A percentile compares a stretch with the other conserved stretches of the same genome.
Evolutionary conservation across 2,888 invertebrate genomes (phyloP).

Genomic region (Acleris literana): DNA sequence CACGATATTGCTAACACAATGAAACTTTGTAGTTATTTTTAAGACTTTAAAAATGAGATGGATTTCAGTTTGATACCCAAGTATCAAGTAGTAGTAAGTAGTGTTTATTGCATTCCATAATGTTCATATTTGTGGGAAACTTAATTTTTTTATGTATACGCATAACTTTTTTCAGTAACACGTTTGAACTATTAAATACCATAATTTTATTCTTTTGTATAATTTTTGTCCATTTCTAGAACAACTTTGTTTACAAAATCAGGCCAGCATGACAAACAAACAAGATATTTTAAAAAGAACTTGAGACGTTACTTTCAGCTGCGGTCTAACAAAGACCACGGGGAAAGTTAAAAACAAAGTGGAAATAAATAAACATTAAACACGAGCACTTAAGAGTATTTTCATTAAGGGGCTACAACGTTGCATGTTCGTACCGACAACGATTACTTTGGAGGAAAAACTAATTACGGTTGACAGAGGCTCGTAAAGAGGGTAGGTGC

Average conservation of each 20-base stretch:
- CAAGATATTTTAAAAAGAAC: slow-evolving; percentile 9
- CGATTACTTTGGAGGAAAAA: slow-evolving; percentile 73
- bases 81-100: too few relatives aligned
- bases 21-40: too few relatives aligned
- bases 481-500: slow-evolving; percentile 38
- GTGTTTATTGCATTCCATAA: too few relatives aligned
- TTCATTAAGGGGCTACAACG: slow-evolving; percentile 76
- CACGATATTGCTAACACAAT: too few relatives aligned
- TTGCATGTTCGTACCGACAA: slow-evolving; percentile 73
- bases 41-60: too few relatives aligned
- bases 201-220: background rate
- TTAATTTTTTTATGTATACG: too few relatives aligned
- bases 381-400: slow-evolving; percentile 74
- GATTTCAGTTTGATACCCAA: too few relatives aligned
- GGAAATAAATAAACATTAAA: slow-evolving; percentile 78
- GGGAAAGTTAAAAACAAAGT: slow-evolving; percentile 62
- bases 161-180: too few relatives aligned
- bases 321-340: slow-evolving; percentile 22
- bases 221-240: background rate
- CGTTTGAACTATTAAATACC: too few relatives aligned
- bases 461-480: slow-evolving; percentile 72
- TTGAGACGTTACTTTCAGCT: slow-evolving; percentile 28
- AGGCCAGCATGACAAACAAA: background rate
- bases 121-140: too few relatives aligned
- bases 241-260: slow-evolving; percentile 1